phyloP scores from a whole-genome alignment of 2,888 invertebrate species.

The Xanthia togata region DNA sequence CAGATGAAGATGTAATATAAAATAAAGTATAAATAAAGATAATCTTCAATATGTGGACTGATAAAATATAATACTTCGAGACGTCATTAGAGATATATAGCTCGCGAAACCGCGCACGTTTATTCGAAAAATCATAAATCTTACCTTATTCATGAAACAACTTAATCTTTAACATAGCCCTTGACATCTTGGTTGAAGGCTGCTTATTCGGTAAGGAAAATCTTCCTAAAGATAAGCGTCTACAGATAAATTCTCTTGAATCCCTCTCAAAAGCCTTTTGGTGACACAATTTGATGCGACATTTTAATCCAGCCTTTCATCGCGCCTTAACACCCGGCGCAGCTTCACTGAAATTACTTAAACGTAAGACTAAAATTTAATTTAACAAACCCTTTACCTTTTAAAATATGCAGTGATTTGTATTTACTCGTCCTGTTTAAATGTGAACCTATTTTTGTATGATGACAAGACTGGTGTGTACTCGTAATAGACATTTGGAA shows the following conservation, averaged over 20 bases:
- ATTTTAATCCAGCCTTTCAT: constrained; percentile 56
- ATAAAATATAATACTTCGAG: background rate
- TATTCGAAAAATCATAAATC: background rate
- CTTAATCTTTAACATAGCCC: constrained; percentile 5
- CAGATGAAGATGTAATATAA: background rate
- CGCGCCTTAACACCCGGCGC: constrained; percentile 38
- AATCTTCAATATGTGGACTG: background rate
- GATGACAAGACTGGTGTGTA: background rate
- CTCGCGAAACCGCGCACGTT: background rate
- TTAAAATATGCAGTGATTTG: constrained; percentile 26
- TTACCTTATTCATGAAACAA: constrained; percentile 7
- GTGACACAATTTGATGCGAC: constrained; percentile 51
- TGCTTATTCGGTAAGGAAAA: constrained; percentile 19
- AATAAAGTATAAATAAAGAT: constrained; percentile 3
- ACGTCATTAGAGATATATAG: no score
- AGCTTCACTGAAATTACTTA: constrained; percentile 39
- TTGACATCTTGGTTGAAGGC: constrained; percentile 19
- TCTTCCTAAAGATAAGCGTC: constrained; percentile 27
- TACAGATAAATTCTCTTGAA: constrained; percentile 42
- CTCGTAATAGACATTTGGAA: background rate
- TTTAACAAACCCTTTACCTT: constrained; percentile 38
- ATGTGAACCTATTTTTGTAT: background rate
- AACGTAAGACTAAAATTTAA: constrained; percentile 44
- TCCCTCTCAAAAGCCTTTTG: constrained; percentile 38
- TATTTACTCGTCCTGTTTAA: constrained; percentile 4